A percentile compares a stretch with the other conserved stretches of the same genome.
Evolutionary conservation across 2,888 invertebrate species (phyloP).

Genomic region (Trichopria drosophilae): DNA sequence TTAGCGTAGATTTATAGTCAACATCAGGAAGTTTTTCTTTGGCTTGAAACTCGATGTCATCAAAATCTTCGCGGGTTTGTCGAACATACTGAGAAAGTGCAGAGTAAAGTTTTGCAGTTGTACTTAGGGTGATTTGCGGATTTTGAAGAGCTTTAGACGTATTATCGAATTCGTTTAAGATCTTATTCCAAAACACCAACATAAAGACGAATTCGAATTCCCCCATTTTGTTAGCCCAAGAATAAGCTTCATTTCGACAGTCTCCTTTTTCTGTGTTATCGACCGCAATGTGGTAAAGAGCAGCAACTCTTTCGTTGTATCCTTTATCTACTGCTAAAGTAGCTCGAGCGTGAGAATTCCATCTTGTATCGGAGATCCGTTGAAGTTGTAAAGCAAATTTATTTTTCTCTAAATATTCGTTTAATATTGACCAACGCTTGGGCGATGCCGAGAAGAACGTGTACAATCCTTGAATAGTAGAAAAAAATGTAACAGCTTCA

Average conservation of each 20-base stretch:
- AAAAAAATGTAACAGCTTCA: constrained; percentile 27
- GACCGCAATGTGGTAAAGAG: constrained; percentile 15
- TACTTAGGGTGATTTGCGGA: constrained; percentile 10
- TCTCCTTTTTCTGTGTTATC: constrained; percentile 18
- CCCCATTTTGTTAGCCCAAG: too few relatives aligned
- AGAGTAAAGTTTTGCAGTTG: constrained; percentile 13
- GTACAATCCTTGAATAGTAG: constrained; percentile 29
- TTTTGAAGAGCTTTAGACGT: constrained; percentile 17
- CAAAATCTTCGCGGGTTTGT: constrained; percentile 15
- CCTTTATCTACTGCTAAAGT: constrained; percentile 16
- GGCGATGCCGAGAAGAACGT: constrained; percentile 38
- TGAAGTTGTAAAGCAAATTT: constrained; percentile 9
- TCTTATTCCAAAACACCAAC: too few relatives aligned
- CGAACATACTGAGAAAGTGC: constrained; percentile 8
- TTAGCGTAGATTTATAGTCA: constrained; percentile 5
- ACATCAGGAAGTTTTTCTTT: constrained; percentile 10
- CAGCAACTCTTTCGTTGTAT: constrained; percentile 6
- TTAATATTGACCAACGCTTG: constrained; percentile 32
- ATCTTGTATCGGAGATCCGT: constrained; percentile 6
- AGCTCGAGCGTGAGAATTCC: constrained; percentile 11
- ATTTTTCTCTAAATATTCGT: not conserved
- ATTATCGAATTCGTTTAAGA: constrained; percentile 16
- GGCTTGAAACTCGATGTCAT: constrained; percentile 11
- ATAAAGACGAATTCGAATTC: constrained; percentile 8
- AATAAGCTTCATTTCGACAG: constrained; percentile 21